phyloP scores from a whole-genome alignment of 2,113 vertebrate genomes.

The Syngnathus scovelli region DNA sequence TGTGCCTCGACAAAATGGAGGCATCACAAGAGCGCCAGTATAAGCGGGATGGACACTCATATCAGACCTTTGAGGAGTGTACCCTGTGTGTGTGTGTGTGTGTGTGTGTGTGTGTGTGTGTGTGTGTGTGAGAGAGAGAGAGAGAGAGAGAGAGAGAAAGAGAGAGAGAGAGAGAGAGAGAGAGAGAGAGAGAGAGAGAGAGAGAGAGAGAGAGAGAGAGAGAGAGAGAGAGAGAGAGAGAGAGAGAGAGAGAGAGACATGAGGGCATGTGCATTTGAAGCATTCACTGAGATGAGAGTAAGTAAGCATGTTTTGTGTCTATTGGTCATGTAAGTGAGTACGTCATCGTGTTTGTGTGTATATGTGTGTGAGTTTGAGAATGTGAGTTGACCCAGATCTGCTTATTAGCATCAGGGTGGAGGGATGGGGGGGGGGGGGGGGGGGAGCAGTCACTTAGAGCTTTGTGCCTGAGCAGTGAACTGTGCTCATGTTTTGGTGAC shows the following conservation, averaged over 20 bases:
- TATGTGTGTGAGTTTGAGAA: constrained; percentile 36
- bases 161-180: too few relatives aligned
- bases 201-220: too few relatives aligned
- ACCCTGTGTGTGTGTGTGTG: background rate
- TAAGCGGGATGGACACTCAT: constrained; percentile 41
- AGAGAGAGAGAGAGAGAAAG: too few relatives aligned
- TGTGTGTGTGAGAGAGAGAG: too few relatives aligned
- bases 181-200: too few relatives aligned
- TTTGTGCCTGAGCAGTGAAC: constrained; percentile 71
- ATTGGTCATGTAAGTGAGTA: constrained; percentile 30
- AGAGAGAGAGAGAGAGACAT: too few relatives aligned
- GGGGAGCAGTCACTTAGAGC: constrained; percentile 59
- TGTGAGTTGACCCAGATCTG: constrained; percentile 68
- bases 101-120: too few relatives aligned
- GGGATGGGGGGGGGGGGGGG: background rate
- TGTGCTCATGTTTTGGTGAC: constrained; percentile 61
- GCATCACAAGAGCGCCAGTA: constrained; percentile 48
- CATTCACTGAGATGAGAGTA: background rate
- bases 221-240: too few relatives aligned
- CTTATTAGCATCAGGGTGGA: constrained; percentile 63
- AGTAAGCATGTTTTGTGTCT: constrained; percentile 4
- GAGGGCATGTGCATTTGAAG: constrained; percentile 15
- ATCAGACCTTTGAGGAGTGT: constrained; percentile 43
- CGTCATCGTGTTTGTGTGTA: constrained; percentile 13
- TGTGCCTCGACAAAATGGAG: constrained; percentile 61